phyloP scores from a whole-genome alignment of 2,888 invertebrate species.

The Drosophila austrosaltans region DNA sequence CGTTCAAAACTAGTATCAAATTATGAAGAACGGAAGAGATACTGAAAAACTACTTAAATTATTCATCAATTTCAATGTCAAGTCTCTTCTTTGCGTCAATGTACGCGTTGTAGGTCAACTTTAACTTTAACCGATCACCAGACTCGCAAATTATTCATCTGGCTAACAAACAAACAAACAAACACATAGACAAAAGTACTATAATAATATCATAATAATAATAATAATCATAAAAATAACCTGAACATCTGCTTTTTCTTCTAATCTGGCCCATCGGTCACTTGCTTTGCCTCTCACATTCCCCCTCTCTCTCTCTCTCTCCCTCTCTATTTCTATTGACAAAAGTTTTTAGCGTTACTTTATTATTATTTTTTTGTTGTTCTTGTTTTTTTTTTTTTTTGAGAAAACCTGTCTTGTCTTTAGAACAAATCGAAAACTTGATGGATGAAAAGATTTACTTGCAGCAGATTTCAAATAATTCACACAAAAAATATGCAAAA shows the following conservation, averaged over 20 bases:
- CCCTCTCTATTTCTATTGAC: slow-evolving; percentile 49
- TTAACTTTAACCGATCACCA: too few relatives aligned
- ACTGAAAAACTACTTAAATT: neutral
- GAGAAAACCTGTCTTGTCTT: slow-evolving; percentile 19
- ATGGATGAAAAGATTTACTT: slow-evolving; percentile 9
- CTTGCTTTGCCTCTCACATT: neutral
- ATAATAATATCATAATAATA: slow-evolving; percentile 6
- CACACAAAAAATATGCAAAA: neutral
- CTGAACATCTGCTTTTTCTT: slow-evolving; percentile 28
- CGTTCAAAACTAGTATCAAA: neutral
- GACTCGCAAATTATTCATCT: slow-evolving; percentile 20
- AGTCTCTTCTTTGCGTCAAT: slow-evolving; percentile 46
- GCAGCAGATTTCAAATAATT: neutral
- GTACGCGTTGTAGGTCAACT: slow-evolving; percentile 65
- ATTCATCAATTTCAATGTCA: slow-evolving; percentile 45
- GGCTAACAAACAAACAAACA: slow-evolving; percentile 32
- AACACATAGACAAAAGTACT: neutral
- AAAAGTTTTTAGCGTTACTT: slow-evolving; percentile 51
- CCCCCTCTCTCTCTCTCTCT: neutral
- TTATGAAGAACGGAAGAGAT: neutral
- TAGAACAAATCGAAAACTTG: slow-evolving; percentile 9
- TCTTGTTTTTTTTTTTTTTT: slow-evolving; percentile 5
- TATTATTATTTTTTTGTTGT: neutral
- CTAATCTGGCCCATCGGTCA: slow-evolving; percentile 1
- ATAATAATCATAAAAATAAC: slow-evolving; percentile 35